A percentile compares a stretch with the other conserved stretches of the same genome.
Conservation (phyloP, 1,140 invertebrate species). For the Zaprionus africanus region DNA sequence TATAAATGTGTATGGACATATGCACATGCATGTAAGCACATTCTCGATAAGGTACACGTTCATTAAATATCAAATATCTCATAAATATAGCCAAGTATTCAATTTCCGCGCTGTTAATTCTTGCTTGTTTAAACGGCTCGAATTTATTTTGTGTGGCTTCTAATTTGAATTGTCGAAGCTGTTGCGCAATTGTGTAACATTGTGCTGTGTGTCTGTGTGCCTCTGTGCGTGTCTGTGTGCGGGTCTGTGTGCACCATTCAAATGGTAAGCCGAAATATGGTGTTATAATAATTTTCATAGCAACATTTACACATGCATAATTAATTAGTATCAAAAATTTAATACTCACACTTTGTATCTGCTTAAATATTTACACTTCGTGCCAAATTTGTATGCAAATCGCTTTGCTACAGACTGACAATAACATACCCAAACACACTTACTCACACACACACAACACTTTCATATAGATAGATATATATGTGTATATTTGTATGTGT, state of each 20-base stretch:
- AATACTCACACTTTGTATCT: slow-evolving; percentile 82
- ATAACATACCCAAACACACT: slow-evolving; percentile 60
- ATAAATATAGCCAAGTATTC: slow-evolving; percentile 30
- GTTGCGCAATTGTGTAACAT: slow-evolving; percentile 14
- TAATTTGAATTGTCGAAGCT: slow-evolving; percentile 51
- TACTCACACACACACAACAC: slow-evolving; percentile 27
- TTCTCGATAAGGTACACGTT: slow-evolving; percentile 19
- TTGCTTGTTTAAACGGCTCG: slow-evolving; percentile 27
- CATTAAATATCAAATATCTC: slow-evolving; percentile 20
- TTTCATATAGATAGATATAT: slow-evolving; percentile 26
- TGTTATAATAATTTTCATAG: slow-evolving; percentile 82
- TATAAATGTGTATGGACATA: neutral
- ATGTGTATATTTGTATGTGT: neutral
- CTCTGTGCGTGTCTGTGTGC: neutral
- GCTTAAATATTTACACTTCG: slow-evolving; percentile 84
- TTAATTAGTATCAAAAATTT: slow-evolving; percentile 84
- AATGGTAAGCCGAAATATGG: slow-evolving; percentile 66
- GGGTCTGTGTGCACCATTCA: slow-evolving; percentile 17
- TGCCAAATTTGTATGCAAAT: slow-evolving; percentile 84
- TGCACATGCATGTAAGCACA: neutral
- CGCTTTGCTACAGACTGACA: slow-evolving; percentile 83
- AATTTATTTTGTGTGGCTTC: slow-evolving; percentile 48
- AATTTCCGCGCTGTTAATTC: slow-evolving; percentile 38
- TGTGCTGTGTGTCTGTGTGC: slow-evolving; percentile 1
- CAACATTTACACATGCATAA: slow-evolving; percentile 83